Conservation (phyloP, 2,888 invertebrate species). For the Drosophila anomalata region DNA sequence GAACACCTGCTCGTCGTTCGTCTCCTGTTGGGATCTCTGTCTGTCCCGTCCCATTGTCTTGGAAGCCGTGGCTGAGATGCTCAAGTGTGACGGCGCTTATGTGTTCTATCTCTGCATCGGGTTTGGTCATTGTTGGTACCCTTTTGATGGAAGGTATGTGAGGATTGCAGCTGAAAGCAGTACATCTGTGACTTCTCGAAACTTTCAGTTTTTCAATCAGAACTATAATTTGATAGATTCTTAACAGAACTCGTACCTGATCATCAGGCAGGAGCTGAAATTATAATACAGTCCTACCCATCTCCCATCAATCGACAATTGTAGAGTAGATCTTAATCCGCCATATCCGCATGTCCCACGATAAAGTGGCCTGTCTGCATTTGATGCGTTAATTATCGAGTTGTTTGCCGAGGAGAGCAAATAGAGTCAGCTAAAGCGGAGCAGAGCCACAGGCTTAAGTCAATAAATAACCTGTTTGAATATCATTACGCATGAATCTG, state of each 20-base stretch:
- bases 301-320: background rate
- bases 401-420: slow-evolving; percentile 43
- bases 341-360: slow-evolving; percentile 28
- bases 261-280: background rate
- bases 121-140: slow-evolving; percentile 56
- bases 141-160: slow-evolving; percentile 19
- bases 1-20: slow-evolving; percentile 70
- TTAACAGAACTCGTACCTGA: background rate
- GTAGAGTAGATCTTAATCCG: slow-evolving; percentile 6
- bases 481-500: slow-evolving; percentile 59
- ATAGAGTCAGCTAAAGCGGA: slow-evolving; percentile 28
- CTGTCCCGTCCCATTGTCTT: slow-evolving; percentile 15
- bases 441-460: slow-evolving; percentile 31
- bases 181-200: background rate
- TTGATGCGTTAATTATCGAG: slow-evolving; percentile 70
- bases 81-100: slow-evolving; percentile 59
- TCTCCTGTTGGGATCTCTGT: slow-evolving; percentile 51
- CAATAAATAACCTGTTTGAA: slow-evolving; percentile 62
- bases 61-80: slow-evolving; percentile 46
- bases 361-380: slow-evolving; percentile 50
- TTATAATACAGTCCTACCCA: background rate
- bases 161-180: background rate
- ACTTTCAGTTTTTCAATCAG: background rate
- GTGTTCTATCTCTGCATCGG: slow-evolving; percentile 63
- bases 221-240: background rate